These are phyloP conservation scores for Subacronicta megacephala DNA, from an alignment of 2,888 invertebrate genomes.

Conservation along the genomic window DNA sequence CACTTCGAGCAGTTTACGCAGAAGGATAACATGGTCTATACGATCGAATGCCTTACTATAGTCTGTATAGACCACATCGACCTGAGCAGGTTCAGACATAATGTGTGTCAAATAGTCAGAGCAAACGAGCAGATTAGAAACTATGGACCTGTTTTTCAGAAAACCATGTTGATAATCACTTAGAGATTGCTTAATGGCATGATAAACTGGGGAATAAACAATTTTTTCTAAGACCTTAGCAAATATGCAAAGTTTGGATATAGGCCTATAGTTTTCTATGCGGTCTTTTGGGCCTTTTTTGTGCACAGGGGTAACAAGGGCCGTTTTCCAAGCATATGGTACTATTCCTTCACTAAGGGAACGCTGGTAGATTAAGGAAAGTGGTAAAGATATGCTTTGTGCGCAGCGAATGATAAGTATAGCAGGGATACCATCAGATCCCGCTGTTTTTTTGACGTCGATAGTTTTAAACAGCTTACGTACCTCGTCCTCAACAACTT, in stretches of 20 bases:
- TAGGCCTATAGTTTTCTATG: background rate
- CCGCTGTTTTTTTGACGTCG: background rate
- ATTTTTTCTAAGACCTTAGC: background rate
- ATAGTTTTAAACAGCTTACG: background rate
- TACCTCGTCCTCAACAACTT: background rate
- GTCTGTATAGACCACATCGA: slow-evolving; percentile 1
- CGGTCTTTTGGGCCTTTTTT: background rate
- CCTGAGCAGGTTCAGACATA: background rate
- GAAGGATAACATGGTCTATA: background rate
- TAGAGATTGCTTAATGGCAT: background rate
- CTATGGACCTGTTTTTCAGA: background rate
- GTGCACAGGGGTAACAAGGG: background rate
- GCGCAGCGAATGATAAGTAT: background rate
- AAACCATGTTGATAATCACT: slow-evolving; percentile 1
- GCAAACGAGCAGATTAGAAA: background rate
- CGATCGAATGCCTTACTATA: background rate
- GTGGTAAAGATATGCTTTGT: background rate
- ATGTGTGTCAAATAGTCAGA: background rate
- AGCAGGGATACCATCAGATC: background rate
- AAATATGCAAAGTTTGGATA: slow-evolving; percentile 1
- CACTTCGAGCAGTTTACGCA: background rate
- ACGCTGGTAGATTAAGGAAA: background rate
- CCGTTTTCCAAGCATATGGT: background rate
- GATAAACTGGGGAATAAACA: background rate
- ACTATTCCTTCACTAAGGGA: slow-evolving; percentile 1